Percentiles rank a stretch among this genome's conserved stretches.
phyloP scores from a whole-genome alignment of 2,113 vertebrate species.

The Australoheros scitulus region DNA sequence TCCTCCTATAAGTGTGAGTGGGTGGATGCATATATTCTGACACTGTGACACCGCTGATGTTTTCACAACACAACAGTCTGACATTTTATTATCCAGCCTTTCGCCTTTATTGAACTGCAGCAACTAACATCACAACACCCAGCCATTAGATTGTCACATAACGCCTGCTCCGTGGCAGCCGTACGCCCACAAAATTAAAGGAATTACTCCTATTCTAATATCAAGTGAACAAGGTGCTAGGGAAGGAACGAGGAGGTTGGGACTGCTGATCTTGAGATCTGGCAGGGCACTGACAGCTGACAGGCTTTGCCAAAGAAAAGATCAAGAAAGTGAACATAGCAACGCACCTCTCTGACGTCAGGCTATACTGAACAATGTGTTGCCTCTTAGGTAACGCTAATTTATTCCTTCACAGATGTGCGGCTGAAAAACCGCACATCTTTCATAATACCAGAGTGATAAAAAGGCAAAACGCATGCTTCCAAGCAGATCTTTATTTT shows the following conservation, averaged over 20 bases:
- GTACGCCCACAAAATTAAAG: slow-evolving; percentile 31
- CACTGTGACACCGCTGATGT: slow-evolving; percentile 47
- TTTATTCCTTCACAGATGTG: slow-evolving; percentile 17
- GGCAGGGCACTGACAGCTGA: slow-evolving; percentile 22
- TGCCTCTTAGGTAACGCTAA: slow-evolving; percentile 26
- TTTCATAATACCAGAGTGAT: slow-evolving; percentile 8
- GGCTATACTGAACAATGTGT: slow-evolving; percentile 11
- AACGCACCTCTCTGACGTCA: neutral
- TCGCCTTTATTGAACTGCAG: slow-evolving; percentile 38
- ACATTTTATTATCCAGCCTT: slow-evolving; percentile 37
- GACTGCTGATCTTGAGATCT: slow-evolving; percentile 15
- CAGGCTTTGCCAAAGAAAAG: neutral
- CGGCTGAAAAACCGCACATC: neutral
- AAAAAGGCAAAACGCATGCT: neutral
- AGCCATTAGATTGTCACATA: slow-evolving; percentile 22
- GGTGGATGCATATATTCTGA: slow-evolving; percentile 35
- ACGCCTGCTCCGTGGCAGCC: slow-evolving; percentile 26
- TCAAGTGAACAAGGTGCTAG: slow-evolving; percentile 10
- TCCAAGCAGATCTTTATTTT: slow-evolving; percentile 45
- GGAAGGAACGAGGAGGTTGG: neutral
- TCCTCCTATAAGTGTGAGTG: slow-evolving; percentile 26
- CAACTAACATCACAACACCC: slow-evolving; percentile 4
- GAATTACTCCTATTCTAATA: slow-evolving; percentile 7
- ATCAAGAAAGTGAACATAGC: neutral
- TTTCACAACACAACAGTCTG: slow-evolving; percentile 30